A percentile compares a stretch with the other conserved stretches of the same genome.
Evolutionary conservation across 2,888 invertebrate genomes (phyloP).

Genomic region (Sphaerophoria taeniata): DNA sequence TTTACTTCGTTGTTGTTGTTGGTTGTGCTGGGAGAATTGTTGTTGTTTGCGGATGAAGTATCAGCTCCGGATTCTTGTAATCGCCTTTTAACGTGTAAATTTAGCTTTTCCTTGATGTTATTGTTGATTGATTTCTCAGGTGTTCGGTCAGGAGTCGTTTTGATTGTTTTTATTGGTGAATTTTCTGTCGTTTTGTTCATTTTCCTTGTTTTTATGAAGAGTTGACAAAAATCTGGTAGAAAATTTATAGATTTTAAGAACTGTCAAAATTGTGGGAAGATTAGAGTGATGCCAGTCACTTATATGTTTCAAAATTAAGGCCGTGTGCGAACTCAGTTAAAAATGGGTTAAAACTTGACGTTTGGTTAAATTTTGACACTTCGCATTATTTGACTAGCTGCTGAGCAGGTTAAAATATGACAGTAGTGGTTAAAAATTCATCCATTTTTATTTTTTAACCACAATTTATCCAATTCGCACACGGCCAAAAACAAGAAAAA

Average conservation of each 20-base stretch:
- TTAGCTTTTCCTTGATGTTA: slow-evolving; percentile 80
- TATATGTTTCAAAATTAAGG: neutral
- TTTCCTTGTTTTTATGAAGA: neutral
- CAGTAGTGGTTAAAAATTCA: too few species aligned
- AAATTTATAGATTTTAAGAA: neutral
- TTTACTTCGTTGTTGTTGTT: slow-evolving; percentile 59
- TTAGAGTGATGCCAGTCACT: slow-evolving; percentile 38
- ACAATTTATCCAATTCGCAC: too few species aligned
- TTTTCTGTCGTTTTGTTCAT: slow-evolving; percentile 54
- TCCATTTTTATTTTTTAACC: too few species aligned
- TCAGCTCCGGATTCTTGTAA: slow-evolving; percentile 77
- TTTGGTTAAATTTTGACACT: too few species aligned
- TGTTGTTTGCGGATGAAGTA: slow-evolving; percentile 43
- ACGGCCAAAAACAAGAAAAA: too few species aligned
- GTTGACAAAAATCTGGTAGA: neutral
- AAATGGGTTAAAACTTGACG: too few species aligned
- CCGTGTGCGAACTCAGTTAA: too few species aligned
- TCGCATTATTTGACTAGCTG: too few species aligned
- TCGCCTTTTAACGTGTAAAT: slow-evolving; percentile 81
- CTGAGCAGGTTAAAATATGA: too few species aligned
- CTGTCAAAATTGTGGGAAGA: slow-evolving; percentile 29
- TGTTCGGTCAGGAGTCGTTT: slow-evolving; percentile 74
- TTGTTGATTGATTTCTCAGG: slow-evolving; percentile 71
- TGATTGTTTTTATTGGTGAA: slow-evolving; percentile 66
- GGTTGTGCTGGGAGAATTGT: slow-evolving; percentile 19